These are phyloP conservation scores for Phodopus roborovskii DNA, from an alignment of 2,113 vertebrate species.

Conservation along the genomic window DNA sequence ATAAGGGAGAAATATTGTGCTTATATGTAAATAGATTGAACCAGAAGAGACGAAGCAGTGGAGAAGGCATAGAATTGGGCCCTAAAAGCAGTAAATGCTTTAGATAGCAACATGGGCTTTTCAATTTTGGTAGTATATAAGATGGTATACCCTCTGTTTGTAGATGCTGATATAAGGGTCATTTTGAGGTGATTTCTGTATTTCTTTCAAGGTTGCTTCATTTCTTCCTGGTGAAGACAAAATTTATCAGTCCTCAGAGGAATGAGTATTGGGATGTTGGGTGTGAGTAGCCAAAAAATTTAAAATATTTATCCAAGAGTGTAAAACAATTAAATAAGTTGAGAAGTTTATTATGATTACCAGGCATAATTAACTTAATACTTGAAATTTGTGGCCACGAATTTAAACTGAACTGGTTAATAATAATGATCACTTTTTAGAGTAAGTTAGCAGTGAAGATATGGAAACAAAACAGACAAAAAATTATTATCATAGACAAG, in stretches of 20 bases:
- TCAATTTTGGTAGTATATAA: background rate
- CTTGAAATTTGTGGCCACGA: conserved; percentile 2
- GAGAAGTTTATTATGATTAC: conserved; percentile 12
- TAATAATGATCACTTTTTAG: background rate
- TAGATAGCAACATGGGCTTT: background rate
- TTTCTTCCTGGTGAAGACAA: background rate
- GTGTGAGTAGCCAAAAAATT: background rate
- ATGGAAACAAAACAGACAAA: background rate
- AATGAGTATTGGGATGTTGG: background rate
- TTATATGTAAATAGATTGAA: conserved; percentile 16
- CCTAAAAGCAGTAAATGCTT: background rate
- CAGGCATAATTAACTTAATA: background rate
- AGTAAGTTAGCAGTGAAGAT: background rate
- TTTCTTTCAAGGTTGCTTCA: conserved; percentile 30
- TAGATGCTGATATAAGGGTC: background rate
- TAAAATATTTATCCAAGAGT: conserved; percentile 43
- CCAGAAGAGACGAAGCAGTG: background rate
- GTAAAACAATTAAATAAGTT: background rate
- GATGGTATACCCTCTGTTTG: background rate
- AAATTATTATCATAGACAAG: background rate
- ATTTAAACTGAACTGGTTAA: conserved; percentile 40
- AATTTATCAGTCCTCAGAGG: background rate
- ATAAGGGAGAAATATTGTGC: background rate
- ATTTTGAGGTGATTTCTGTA: background rate
- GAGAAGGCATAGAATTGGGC: background rate